Conservation (phyloP, 1,140 invertebrate species). For the Sinella curviseta region DNA sequence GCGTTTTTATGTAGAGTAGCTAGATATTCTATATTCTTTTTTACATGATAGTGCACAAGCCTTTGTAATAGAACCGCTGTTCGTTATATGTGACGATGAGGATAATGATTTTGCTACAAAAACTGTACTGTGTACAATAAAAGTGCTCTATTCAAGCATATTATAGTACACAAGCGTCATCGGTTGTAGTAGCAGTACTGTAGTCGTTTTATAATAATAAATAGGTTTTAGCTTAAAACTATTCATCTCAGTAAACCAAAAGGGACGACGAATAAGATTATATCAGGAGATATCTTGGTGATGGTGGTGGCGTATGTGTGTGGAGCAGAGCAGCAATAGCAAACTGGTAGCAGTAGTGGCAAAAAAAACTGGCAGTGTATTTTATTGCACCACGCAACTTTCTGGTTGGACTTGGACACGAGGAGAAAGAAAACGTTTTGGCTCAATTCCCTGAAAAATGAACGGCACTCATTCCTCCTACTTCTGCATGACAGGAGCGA, state of each 20-base stretch:
- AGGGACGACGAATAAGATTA: background rate
- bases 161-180: too few species aligned
- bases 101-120: too few species aligned
- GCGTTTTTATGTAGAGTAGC: too few species aligned
- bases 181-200: too few species aligned
- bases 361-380: background rate
- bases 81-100: too few species aligned
- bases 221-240: too few species aligned
- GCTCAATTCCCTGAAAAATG: slow-evolving; percentile 20
- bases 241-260: background rate
- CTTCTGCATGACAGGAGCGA: background rate
- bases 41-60: too few species aligned
- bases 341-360: background rate
- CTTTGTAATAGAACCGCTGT: too few species aligned
- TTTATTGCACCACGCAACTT: slow-evolving; percentile 4
- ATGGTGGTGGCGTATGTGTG: background rate
- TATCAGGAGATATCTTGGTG: background rate
- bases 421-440: background rate
- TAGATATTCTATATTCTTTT: too few species aligned
- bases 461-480: background rate
- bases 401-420: background rate
- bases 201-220: too few species aligned
- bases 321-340: background rate
- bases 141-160: too few species aligned
- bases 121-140: too few species aligned